Evolutionary conservation across 1,140 invertebrate species (phyloP), one percentile per base, ranked within the genome.

Genomic region (Bombus fervidus): DNA sequence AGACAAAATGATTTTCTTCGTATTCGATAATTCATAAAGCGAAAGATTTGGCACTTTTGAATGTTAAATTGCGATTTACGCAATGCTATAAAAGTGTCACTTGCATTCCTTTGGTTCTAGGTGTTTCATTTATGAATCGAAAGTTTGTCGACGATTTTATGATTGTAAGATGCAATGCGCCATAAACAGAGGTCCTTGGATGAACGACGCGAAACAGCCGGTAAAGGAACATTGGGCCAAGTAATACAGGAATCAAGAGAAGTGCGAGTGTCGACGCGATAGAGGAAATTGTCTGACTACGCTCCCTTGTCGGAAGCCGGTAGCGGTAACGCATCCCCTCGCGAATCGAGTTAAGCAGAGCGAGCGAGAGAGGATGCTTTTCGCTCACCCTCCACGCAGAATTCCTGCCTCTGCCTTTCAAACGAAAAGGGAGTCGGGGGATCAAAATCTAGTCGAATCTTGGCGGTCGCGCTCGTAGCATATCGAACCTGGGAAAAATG

Each of bases 251-350:
- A 86, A 87, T 87, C 82, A 64, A 71, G 75, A 84, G 81, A 73
- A 74, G 59, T 41, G 62, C 71, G 83, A 79, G 83, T 64, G 76
- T 80, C 41, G 66, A 34, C 83, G 71, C 71, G 75, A 37, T 31
- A 53, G 81, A 87, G 77, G 83, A 87, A 85, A 87, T 87, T 87
- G 86, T 87, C 86, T 62, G 83, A 85, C 81, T 77, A 43, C 73
- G 37, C 64, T 85, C 86, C 87, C 87, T 81, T 88, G 87, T 87
- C 74, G 39, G 68, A 83, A 88, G 39, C 53, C n/a, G 68, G 68
- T 62, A 72, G 69, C 59, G 66, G 37, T 59, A 37, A 74, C 59
- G 76, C 64, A 73, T 72, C 83, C 83, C 83, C 71, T 80, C 59
- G 31, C 31, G 73, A 74, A 69, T 86, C 79, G 47, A 78, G 75